Conservation (phyloP, 2,113 vertebrate species). For the Datnioides undecimradiatus region DNA sequence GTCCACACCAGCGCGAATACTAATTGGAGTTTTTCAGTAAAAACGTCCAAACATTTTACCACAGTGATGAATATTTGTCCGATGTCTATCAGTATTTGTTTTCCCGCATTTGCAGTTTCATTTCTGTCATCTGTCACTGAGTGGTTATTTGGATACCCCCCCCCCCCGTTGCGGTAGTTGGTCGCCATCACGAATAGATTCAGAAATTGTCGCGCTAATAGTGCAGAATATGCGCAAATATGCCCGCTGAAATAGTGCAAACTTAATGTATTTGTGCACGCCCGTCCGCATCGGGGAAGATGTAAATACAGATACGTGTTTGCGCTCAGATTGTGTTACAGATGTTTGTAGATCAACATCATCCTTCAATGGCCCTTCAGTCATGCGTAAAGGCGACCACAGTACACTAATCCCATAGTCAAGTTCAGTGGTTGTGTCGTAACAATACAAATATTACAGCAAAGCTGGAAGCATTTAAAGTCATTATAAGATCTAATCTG, state of each 20-base stretch:
- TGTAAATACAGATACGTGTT: conserved; percentile 3
- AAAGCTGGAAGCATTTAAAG: background rate
- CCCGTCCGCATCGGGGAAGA: background rate
- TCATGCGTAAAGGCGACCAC: conserved; percentile 30
- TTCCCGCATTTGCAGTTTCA: conserved; percentile 42
- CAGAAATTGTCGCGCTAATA: background rate
- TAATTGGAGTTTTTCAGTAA: conserved; percentile 24
- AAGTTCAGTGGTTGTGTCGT: background rate
- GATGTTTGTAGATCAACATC: conserved; percentile 46
- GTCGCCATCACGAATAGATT: background rate
- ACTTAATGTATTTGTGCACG: background rate
- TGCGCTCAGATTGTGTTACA: conserved; percentile 25
- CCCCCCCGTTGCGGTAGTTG: background rate
- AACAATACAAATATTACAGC: conserved; percentile 8
- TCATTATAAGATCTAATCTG: background rate
- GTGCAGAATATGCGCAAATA: background rate
- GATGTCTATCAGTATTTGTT: conserved; percentile 50
- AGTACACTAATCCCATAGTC: conserved; percentile 20
- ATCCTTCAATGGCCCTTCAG: conserved; percentile 24
- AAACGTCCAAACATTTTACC: conserved; percentile 60
- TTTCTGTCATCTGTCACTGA: conserved; percentile 55
- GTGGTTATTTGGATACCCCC: conserved; percentile 40
- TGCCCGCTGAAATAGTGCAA: background rate
- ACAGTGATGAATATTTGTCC: conserved; percentile 48
- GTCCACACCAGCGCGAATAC: conserved; percentile 37